These are phyloP conservation scores for Drosophila lacteicornis DNA, from an alignment of 1,140 invertebrate genomes.

Conservation along the genomic window DNA sequence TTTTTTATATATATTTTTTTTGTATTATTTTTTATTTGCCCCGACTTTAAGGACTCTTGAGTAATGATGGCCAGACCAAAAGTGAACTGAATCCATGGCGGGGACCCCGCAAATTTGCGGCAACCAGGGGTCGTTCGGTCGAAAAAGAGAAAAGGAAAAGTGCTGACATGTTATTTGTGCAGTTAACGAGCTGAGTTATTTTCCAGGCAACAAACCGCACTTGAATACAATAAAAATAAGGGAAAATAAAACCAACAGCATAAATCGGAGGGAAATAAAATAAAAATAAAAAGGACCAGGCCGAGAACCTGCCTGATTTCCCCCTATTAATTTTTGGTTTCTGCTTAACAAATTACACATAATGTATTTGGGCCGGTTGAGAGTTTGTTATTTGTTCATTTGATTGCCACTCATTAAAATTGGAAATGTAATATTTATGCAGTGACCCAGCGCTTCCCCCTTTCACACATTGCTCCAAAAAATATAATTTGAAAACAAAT, in stretches of 20 bases:
- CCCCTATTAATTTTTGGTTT: slow-evolving; percentile 60
- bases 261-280: slow-evolving; percentile 46
- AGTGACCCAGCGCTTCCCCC: neutral
- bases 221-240: slow-evolving; percentile 69
- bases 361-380: slow-evolving; percentile 45
- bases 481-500: slow-evolving; percentile 17
- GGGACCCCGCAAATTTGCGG: slow-evolving; percentile 72
- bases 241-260: slow-evolving; percentile 26
- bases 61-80: slow-evolving; percentile 71
- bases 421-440: slow-evolving; percentile 69
- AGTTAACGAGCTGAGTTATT: slow-evolving; percentile 81
- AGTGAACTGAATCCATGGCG: slow-evolving; percentile 64
- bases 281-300: slow-evolving; percentile 5
- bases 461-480: slow-evolving; percentile 1
- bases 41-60: slow-evolving; percentile 68
- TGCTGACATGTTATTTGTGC: slow-evolving; percentile 81
- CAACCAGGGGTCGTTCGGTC: slow-evolving; percentile 10
- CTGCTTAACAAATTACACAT: slow-evolving; percentile 65
- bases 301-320: neutral
- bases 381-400: slow-evolving; percentile 68
- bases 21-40: slow-evolving; percentile 39
- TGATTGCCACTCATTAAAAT: slow-evolving; percentile 77
- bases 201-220: slow-evolving; percentile 74
- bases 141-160: slow-evolving; percentile 31
- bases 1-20: neutral